Conservation (phyloP, 2,113 vertebrate species). For the Lophochroa leadbeateri region DNA sequence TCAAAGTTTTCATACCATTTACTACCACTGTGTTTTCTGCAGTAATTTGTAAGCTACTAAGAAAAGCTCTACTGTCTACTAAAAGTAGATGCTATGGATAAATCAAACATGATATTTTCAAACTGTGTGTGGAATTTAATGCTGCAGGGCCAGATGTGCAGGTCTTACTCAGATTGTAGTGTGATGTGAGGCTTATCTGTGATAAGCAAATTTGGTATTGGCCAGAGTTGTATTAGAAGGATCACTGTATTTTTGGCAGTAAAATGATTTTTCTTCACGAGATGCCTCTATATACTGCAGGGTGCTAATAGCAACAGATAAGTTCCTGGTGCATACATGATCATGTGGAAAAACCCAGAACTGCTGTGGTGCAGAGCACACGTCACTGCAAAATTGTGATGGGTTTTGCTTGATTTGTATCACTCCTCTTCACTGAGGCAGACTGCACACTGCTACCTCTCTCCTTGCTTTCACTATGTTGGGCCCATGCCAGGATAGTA, state of each 20-base stretch:
- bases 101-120: not conserved
- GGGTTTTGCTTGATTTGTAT: not conserved
- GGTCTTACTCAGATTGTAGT: not conserved
- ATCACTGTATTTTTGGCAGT: not conserved
- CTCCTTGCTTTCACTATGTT: not conserved
- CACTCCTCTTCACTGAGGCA: not conserved
- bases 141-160: not conserved
- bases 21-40: not conserved
- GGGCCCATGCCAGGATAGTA: not conserved
- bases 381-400: not conserved
- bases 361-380: not conserved
- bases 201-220: not conserved
- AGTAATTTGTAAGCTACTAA: not conserved
- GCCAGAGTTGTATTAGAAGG: not conserved
- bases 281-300: not conserved
- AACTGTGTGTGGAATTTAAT: not conserved
- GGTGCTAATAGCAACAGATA: not conserved
- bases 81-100: not conserved
- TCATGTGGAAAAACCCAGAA: not conserved
- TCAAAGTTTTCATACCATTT: not conserved
- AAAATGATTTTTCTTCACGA: not conserved
- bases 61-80: not conserved
- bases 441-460: not conserved
- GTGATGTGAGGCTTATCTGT: not conserved
- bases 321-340: not conserved